Percentiles rank a stretch among this genome's conserved stretches.
phyloP scores from a whole-genome alignment of 64 coral and sea anemone species.

The Montipora capricornis region DNA sequence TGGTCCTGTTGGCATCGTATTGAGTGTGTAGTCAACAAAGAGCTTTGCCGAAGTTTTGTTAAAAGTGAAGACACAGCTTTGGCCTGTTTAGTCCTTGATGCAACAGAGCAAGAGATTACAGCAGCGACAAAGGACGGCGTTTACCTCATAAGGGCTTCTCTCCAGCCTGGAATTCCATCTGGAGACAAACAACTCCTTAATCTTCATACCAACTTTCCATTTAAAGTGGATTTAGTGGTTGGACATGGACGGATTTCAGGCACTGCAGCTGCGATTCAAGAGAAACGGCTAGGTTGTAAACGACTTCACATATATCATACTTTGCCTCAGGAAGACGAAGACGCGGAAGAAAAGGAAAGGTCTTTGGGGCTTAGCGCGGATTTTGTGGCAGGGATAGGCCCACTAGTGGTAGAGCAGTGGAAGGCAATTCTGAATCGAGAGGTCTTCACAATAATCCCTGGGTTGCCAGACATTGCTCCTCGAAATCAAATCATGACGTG shows the following conservation, averaged over 20 bases:
- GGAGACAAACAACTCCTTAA: slow-evolving; percentile 27
- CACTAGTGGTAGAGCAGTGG: slow-evolving; percentile 65
- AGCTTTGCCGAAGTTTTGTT: slow-evolving; percentile 52
- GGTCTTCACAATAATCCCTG: slow-evolving; percentile 69
- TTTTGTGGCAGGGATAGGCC: slow-evolving; percentile 65
- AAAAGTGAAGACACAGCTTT: slow-evolving; percentile 21
- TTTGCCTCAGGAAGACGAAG: background rate
- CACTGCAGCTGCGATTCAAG: slow-evolving; percentile 59
- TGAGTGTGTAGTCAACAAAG: slow-evolving; percentile 28
- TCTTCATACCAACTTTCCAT: slow-evolving; percentile 53
- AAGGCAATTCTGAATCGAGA: slow-evolving; percentile 59
- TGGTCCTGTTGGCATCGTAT: slow-evolving; percentile 54
- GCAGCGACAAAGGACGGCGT: slow-evolving; percentile 61
- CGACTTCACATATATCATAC: slow-evolving; percentile 68
- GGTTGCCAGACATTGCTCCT: slow-evolving; percentile 37
- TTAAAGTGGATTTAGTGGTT: slow-evolving; percentile 66
- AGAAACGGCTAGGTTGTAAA: slow-evolving; percentile 21
- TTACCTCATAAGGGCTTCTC: slow-evolving; percentile 27
- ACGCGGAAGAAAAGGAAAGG: slow-evolving; percentile 26
- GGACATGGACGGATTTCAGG: slow-evolving; percentile 67
- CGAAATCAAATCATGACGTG: slow-evolving; percentile 64
- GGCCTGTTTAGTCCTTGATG: slow-evolving; percentile 53
- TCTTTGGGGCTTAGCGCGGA: slow-evolving; percentile 60
- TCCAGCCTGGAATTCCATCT: slow-evolving; percentile 24
- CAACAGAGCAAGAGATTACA: slow-evolving; percentile 29